A percentile compares a stretch with the other conserved stretches of the same genome.
Conservation (phyloP, 2,113 vertebrate species). For the Tachysurus vachellii region DNA sequence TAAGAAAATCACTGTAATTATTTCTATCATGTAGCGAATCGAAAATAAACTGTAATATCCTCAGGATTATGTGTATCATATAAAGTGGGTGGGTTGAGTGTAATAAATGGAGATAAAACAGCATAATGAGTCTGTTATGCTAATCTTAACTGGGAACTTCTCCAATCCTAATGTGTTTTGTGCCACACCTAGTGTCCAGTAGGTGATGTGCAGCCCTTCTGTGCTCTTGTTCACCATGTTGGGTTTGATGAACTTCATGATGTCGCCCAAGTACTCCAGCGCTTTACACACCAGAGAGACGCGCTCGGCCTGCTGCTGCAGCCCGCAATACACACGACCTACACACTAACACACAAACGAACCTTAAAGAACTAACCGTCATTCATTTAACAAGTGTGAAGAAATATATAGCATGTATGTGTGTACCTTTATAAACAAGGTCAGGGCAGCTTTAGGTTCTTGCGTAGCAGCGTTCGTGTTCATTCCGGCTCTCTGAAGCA, state of each 20-base stretch:
- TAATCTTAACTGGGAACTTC: no score
- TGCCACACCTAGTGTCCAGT: slow-evolving; percentile 83
- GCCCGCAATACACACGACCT: slow-evolving; percentile 77
- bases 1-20: background rate
- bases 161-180: background rate
- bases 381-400: background rate
- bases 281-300: slow-evolving; percentile 84
- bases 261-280: slow-evolving; percentile 88
- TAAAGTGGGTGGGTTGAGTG: background rate
- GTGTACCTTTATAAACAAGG: slow-evolving; percentile 87
- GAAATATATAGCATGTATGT: background rate
- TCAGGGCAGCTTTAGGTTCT: slow-evolving; percentile 79
- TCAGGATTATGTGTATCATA: background rate
- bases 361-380: background rate
- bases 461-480: slow-evolving; percentile 65
- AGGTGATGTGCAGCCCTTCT: slow-evolving; percentile 86
- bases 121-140: background rate
- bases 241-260: slow-evolving; percentile 92
- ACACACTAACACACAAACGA: slow-evolving; percentile 76
- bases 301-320: slow-evolving; percentile 85
- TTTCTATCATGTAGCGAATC: background rate
- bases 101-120: background rate
- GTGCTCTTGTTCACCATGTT: slow-evolving; percentile 84
- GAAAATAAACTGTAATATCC: background rate
- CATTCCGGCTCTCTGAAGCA: slow-evolving; percentile 77